Base-by-base conservation (phyloP, 2,888 invertebrate species). In the Phengaris arion region DNA sequence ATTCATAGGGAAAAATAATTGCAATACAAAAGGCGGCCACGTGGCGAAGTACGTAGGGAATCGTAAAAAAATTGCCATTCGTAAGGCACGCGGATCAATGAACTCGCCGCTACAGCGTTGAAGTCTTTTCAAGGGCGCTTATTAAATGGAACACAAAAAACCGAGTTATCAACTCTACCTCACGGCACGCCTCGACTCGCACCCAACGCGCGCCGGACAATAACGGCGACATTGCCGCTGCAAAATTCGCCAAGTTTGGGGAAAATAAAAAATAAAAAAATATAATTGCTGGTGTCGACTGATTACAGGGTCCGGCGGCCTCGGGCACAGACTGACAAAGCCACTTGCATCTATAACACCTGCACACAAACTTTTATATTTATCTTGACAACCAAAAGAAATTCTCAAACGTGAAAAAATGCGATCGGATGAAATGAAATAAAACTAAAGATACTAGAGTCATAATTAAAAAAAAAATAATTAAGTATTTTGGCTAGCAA, bases 61-160 rank as follows among this genome's bases (percentile, higher is more conserved):
- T 12, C 9, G 12, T 15, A 13, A 72, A 13, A 72, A 78, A 77
- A 77, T 78, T 74, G 77, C 57, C 78, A 77, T 76, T 64, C 79
- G 72, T 78, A 77, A 79, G 77, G 75, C 76, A 77, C 78, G 76
- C 72, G 77, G 89, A 85, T 87, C 90, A 89, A 84, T 88, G 89
- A 89, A 87, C 90, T 84, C 85, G 85, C 86, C 84, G 85, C 85
- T 85, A 83, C 86, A 86, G 89, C 91, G 91, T 90, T 91, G 92
- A 91, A 89, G 89, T 91, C 89, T 91, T 90, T 91, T 91, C 91
- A 91, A 92, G 92, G 92, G 89, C 92, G 89, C 87, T 86, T 86
- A 85, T 86, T 86, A 81, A 79, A 84, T 84, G 83, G 83, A 83
- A 82, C 81, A 83, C 81, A 80, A 83, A 86, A 87, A 88, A 48